Conservation (phyloP, 2,113 vertebrate species). For the Charina bottae region DNA sequence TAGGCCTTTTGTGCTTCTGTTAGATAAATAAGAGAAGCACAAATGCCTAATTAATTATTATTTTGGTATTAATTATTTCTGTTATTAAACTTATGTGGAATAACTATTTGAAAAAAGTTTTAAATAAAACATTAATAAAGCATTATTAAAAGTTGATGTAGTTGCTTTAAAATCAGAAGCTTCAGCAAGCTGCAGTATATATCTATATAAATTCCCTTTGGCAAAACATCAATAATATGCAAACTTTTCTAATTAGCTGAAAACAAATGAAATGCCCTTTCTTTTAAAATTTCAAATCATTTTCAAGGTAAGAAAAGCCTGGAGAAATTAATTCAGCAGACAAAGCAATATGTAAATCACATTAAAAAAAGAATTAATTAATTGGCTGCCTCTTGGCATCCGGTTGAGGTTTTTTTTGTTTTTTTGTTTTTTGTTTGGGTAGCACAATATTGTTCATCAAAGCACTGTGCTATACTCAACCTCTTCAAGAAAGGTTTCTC, state of each 20-base stretch:
- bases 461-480: constrained; percentile 5
- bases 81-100: constrained; percentile 16
- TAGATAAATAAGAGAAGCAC: too few species aligned
- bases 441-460: constrained; percentile 19
- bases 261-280: constrained; percentile 38
- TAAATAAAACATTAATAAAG: constrained; percentile 15
- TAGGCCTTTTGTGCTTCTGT: background rate
- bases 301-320: constrained; percentile 35
- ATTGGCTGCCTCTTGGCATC: constrained; percentile 46
- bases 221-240: constrained; percentile 61
- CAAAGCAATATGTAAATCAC: constrained; percentile 52
- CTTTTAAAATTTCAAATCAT: constrained; percentile 57
- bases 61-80: background rate
- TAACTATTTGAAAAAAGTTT: constrained; percentile 18
- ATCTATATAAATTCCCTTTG: constrained; percentile 53
- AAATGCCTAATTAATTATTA: background rate
- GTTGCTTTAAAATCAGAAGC: constrained; percentile 9
- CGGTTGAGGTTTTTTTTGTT: background rate
- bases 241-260: constrained; percentile 58
- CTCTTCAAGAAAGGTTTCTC: background rate
- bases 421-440: background rate
- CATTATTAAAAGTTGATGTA: constrained; percentile 42
- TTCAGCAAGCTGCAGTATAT: constrained; percentile 39
- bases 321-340: constrained; percentile 49
- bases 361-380: constrained; percentile 48